Percentiles rank a stretch among this genome's conserved stretches.
Evolutionary conservation across 1,140 invertebrate genomes (phyloP).

Genomic region (Cotesia typhae): DNA sequence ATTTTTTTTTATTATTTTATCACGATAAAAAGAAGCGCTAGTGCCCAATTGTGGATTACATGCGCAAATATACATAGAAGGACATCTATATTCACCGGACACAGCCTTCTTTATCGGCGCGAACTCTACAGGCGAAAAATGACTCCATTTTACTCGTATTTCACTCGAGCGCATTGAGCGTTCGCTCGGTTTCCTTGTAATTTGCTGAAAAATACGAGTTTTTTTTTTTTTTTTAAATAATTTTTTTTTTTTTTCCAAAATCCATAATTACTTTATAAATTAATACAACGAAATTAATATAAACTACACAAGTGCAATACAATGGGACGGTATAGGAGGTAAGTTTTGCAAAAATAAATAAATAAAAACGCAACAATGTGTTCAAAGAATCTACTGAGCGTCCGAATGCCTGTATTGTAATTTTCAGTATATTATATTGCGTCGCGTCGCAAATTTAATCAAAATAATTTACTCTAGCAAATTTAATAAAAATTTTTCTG

Average conservation of each 20-base stretch:
- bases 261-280: neutral
- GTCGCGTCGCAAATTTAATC: too few relatives aligned
- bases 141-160: neutral
- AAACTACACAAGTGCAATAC: neutral
- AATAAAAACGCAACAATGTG: neutral
- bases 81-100: too few relatives aligned
- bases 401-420: constrained; percentile 7
- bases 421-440: neutral
- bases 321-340: constrained; percentile 1
- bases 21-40: too few relatives aligned
- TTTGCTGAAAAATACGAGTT: neutral
- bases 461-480: too few relatives aligned
- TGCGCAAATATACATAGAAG: too few relatives aligned
- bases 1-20: too few relatives aligned
- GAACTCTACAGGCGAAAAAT: constrained; percentile 9
- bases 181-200: neutral
- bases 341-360: neutral
- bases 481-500: too few relatives aligned
- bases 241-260: neutral
- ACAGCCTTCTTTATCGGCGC: constrained; percentile 1
- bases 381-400: neutral
- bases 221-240: neutral
- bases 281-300: neutral
- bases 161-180: neutral
- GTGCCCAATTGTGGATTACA: too few relatives aligned